Base-by-base conservation (phyloP, 2,888 invertebrate genomes). In the Pheosia gnoma region DNA sequence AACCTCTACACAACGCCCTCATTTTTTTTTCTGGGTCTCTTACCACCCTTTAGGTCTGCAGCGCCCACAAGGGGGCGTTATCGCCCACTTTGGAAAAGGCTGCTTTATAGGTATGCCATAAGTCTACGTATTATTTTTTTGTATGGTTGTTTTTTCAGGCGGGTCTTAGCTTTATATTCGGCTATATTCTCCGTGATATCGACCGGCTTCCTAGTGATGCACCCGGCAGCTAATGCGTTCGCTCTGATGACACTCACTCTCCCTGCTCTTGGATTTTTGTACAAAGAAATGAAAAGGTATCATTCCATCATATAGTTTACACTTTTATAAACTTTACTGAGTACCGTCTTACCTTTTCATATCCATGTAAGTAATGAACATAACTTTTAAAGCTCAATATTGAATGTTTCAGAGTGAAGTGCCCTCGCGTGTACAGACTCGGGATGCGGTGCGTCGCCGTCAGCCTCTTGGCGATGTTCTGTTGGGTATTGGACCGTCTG, bases 151-250 rank as follows among this genome's bases (percentile, higher is more conserved):
- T 25, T 54, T 89, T 94, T 53, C 85, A 96, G 97, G 79, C 95
- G 95, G 77, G 83, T 92, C 61, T 94, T 97, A 79, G 95, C 95
- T 57, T 86, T 95, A 63, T 94, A 95, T 65, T 94, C 95, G 64
- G 87, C 94, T 56, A 79, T 94, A 43, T 88, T 95, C 52, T 95
- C 96, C 5, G 79, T 96, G 49, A 74, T 95, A 49, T 96, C 95
- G 7, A 96, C 97, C 3, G 95, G 95, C 25, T 90, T 97, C 75
- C 95, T 96, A 10, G 93, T 96, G 66, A 94, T 97, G 91, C 95
- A 97, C 84, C 97, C 97, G 6, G 96, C 95, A n/a, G 94, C 96
- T 52, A 97, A 97, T 87, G 97, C 97, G 38, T 97, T 97, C 86
- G 97, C 96, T 25, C 88, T 97, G 66, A 97, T 97, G 97, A 94